Evolutionary conservation across 2,888 invertebrate genomes (phyloP).

Genomic region (Gastracanthus pulcherrimus): DNA sequence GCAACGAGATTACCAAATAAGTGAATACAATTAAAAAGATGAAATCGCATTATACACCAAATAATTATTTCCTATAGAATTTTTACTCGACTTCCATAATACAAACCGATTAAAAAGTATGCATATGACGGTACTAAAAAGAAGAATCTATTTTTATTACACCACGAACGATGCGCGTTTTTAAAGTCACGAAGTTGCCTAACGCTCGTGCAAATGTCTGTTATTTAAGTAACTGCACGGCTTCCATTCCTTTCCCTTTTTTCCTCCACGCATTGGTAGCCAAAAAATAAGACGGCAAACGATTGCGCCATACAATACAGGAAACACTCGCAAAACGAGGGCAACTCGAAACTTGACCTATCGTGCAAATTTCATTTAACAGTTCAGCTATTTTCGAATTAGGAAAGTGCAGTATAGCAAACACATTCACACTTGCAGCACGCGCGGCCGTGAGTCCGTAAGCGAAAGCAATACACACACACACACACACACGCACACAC

Average conservation of each 20-base stretch:
- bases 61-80: neutral
- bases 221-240: neutral
- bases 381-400: slow-evolving; percentile 24
- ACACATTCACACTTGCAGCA: neutral
- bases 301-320: neutral
- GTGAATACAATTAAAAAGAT: neutral
- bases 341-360: neutral
- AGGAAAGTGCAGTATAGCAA: neutral
- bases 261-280: neutral
- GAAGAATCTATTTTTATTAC: slow-evolving; percentile 8
- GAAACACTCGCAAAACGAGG: neutral
- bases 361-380: slow-evolving; percentile 26
- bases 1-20: neutral
- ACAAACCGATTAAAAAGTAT: neutral
- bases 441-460: too few species aligned
- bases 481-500: neutral
- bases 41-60: neutral
- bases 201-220: neutral
- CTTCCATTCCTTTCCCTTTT: neutral
- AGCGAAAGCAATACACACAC: neutral
- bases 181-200: neutral
- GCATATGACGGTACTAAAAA: neutral
- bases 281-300: neutral
- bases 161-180: neutral
- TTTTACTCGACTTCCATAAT: neutral